Base-by-base conservation (phyloP, 1,140 invertebrate genomes). In the Hestina assimilis region DNA sequence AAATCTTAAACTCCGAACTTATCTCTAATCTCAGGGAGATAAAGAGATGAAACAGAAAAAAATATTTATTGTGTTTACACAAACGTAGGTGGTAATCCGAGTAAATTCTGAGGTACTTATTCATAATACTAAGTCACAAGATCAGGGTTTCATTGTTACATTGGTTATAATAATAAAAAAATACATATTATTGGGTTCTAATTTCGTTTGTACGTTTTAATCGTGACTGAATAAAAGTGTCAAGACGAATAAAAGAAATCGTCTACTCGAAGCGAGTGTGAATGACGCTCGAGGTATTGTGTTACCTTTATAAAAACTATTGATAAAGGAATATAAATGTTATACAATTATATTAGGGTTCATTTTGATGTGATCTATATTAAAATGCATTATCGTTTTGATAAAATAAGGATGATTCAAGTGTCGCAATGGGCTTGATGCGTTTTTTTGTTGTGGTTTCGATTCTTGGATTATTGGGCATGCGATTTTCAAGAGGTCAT, bases 131-230 rank as follows among this genome's bases (percentile, higher is more conserved):
- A 72, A 77, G 60, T 74, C 66, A 64, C 31, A 52, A 53, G 61
- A 64, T 63, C 67, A 65, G 67, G 68, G 66, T 61, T 54, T 42
- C 43, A 68, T 79, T 79, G 75, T 77, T 35, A 50, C n/a, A 9
- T 47, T 42, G 59, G 31, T 58, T 14, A 56, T 62, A 68, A 75
- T 78, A 79, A 72, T 60, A 46, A 23, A 21, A 59, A 77, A 71
- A 85, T 85, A 85, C n/a, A 85, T 80, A 83, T 85, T 82, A 85
- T 85, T 85, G 82, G 82, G 74, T 60, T 85, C 82, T 85, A 85
- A 85, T 85, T 85, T 85, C 82, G 74, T 78, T 84, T 84, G 52
- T 54, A 28, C 54, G 35, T 42, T 24, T 48, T 79, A 83, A 85
- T 78, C 71, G 76, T 62, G 54, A 50, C 63, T 66, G 29, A 47